Base-by-base conservation (phyloP, 92 coral and sea anemone genomes). In the Siderastrea radians region DNA sequence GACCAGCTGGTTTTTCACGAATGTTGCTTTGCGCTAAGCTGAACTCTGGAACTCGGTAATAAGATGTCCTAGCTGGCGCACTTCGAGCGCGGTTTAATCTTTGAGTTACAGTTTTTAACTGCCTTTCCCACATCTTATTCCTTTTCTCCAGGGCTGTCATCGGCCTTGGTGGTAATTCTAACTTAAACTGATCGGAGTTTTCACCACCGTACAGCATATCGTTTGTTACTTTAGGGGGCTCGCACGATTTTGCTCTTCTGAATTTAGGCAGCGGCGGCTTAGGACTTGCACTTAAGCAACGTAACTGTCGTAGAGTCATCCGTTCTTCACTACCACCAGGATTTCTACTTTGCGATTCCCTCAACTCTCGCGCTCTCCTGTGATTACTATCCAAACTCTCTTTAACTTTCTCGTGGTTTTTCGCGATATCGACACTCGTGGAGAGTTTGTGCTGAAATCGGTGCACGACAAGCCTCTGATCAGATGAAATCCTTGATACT, bases 121-220 rank as follows among this genome's bases (percentile, higher is more conserved):
- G 96, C 69, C 86, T 91, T 51, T 95, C 99, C 99, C 99, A 97
- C 67, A 91, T 53, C 73, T 85, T 91, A 50, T 91, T 96, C 7
- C 98, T 77, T 66, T 82, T 84, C 69, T 95, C 98, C 79, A 96
- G 83, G 45, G 98, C 98, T 50, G 99, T 97, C 94, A 97, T 90
- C 10, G 99, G 98, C 62, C 99, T 79, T 16, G 95, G 96, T 2
- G 92, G 80, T 14, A 90, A 5, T 49, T 86, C 89, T 38, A 57
- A 7, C 38, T 72, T 67, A 6, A 61, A 66, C 50, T 53, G 76
- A 12, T 55, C 10, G 1, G 63, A 9, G 49, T 8, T 48, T 45
- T 77, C 88, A 3, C 26, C 73, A 17, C 68, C 79, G 47, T 84
- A 67, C 44, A 68, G 51, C 15, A 48, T 4, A 47, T 14, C 74